A percentile compares a stretch with the other conserved stretches of the same genome.
Evolutionary conservation across 2,797 vertebrate genomes (phyloP).

Genomic region (Oreochromis grahami): DNA sequence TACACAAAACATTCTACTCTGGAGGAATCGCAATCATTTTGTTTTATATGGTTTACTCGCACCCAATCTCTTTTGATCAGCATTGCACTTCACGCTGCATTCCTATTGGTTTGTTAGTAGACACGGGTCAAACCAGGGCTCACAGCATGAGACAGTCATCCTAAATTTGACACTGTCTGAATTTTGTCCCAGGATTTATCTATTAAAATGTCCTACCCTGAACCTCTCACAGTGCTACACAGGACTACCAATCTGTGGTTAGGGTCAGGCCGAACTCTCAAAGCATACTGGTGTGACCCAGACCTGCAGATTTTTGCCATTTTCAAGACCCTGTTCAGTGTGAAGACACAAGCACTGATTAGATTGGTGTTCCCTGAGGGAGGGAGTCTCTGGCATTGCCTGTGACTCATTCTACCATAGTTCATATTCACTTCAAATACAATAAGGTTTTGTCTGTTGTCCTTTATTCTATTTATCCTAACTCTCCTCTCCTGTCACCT

Average conservation of each 20-base stretch:
- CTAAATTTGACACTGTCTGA: background rate
- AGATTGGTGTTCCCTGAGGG: background rate
- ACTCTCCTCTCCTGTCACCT: background rate
- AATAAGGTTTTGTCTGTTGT: background rate
- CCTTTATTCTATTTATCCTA: background rate
- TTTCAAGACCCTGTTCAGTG: background rate
- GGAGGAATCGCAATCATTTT: fast-evolving
- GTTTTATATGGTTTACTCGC: background rate
- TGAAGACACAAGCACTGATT: background rate
- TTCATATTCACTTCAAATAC: background rate
- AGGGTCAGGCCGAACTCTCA: background rate
- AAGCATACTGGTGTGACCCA: background rate
- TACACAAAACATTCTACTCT: background rate
- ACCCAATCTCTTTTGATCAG: background rate
- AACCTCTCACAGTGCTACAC: fast-evolving
- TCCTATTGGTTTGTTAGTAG: background rate
- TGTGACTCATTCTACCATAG: background rate
- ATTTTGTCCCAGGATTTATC: background rate
- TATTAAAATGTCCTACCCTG: background rate
- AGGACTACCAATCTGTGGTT: background rate
- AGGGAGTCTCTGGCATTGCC: background rate
- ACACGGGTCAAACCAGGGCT: background rate
- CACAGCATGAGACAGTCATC: background rate
- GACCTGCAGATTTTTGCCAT: background rate
- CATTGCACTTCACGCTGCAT: background rate